Base-by-base conservation (phyloP, 1,140 invertebrate species). In the Physella acuta region DNA sequence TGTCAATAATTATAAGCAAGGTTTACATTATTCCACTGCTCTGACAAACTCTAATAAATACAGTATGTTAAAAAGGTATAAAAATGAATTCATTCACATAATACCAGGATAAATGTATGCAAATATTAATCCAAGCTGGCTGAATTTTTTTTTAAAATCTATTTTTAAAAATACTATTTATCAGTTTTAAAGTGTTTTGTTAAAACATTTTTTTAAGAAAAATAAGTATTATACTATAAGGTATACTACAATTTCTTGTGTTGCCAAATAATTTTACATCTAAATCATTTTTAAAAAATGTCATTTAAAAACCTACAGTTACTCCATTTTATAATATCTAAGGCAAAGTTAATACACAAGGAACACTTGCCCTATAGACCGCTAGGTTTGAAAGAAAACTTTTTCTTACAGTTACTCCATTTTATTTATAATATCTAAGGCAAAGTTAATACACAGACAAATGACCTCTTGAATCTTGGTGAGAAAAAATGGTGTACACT, bases 381-480 rank as follows among this genome's bases (percentile, higher is more conserved):
- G n/a, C n/a, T n/a, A n/a, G n/a, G n/a, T n/a, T n/a, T n/a, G n/a
- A n/a, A n/a, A n/a, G n/a, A n/a, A n/a, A n/a, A n/a, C n/a, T n/a
- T n/a, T n/a, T n/a, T 49, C 11, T 11, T n/a, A n/a, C 11, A 14
- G 11, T 49, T n/a, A 49, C 11, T n/a, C 44, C 44, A 11, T 49
- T 49, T 49, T 14, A 49, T 14, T 14, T 49, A n/a, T 49, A 14
- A 49, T 14, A 11, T 49, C n/a, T 49, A n/a, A 49, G n/a, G 44
- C 11, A 49, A 49, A 49, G 44, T n/a, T 49, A 49, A 14, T 49
- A 49, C 44, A 49, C 44, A 49, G 11, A n/a, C 44, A 14, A n/a
- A n/a, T n/a, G n/a, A 81, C 80, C 84, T 96, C 91, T 71, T 93
- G 91, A 33, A 93, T 89, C 86, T 96, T 96, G 82, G 93, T 91